phyloP scores from a whole-genome alignment of 1,140 invertebrate genomes.

The Papilio helenus region DNA sequence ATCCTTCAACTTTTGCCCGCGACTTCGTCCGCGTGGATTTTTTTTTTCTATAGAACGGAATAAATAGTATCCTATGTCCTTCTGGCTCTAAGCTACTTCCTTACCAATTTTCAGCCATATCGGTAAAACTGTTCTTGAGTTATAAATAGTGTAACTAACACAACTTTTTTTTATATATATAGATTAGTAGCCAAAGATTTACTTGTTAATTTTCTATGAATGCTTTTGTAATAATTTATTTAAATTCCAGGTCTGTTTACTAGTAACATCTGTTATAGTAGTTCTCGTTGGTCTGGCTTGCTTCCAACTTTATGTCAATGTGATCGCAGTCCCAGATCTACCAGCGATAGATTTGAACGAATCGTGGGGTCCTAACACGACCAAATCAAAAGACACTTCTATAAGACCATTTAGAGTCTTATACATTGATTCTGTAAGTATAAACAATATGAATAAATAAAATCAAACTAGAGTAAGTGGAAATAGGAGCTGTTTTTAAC shows the following conservation, averaged over 20 bases:
- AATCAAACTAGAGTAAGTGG: not conserved
- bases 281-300: constrained; percentile 43
- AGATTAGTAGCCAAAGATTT: no score
- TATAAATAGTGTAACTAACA: no score
- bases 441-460: not conserved
- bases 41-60: no score
- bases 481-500: no score
- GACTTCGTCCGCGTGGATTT: no score
- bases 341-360: constrained; percentile 59
- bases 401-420: constrained; percentile 22
- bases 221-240: not conserved
- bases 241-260: constrained; percentile 48
- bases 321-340: constrained; percentile 55
- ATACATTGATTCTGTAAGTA: constrained; percentile 13
- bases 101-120: no score
- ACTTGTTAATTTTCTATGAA: no score
- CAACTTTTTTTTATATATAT: no score
- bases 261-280: constrained; percentile 41
- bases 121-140: no score
- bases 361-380: constrained; percentile 61
- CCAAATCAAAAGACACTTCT: constrained; percentile 27
- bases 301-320: constrained; percentile 49
- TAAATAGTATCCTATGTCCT: no score
- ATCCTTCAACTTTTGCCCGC: no score
- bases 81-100: no score